Evolutionary conservation across 2,113 vertebrate species (phyloP).

Genomic region (Onychostruthus taczanowskii): DNA sequence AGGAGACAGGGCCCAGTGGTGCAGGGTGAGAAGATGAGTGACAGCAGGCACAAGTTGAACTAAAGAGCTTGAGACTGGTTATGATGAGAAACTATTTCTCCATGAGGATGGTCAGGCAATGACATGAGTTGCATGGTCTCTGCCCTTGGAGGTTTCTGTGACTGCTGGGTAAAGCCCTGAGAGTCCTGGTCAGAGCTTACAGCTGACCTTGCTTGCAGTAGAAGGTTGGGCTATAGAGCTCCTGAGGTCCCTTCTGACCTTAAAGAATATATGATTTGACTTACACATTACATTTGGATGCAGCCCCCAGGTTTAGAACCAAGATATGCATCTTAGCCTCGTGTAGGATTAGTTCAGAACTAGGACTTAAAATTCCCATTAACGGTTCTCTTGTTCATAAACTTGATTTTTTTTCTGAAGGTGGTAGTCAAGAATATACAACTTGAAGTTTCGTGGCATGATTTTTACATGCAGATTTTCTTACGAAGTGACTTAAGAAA

Average conservation of each 20-base stretch:
- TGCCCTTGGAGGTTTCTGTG: background rate
- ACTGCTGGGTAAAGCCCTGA: background rate
- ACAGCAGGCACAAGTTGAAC: background rate
- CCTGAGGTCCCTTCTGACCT: background rate
- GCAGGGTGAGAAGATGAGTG: background rate
- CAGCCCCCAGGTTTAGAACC: background rate
- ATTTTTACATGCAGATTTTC: constrained; percentile 4
- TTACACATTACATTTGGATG: background rate
- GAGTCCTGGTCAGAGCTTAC: background rate
- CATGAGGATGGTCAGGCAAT: background rate
- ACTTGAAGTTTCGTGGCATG: background rate
- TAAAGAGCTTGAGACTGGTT: background rate
- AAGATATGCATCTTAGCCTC: background rate
- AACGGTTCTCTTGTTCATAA: background rate
- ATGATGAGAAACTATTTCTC: background rate
- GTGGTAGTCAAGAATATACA: background rate
- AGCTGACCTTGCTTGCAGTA: background rate
- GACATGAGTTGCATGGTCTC: background rate
- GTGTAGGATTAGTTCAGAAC: background rate
- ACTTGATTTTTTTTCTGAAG: background rate
- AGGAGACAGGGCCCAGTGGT: background rate
- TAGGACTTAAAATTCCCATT: background rate
- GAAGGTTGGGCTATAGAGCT: background rate
- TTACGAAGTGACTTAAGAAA: background rate
- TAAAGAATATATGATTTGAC: background rate